Evolutionary conservation across 2,113 vertebrate genomes (phyloP), one percentile per base, ranked within the genome.

Genomic region (Melierax canorus): DNA sequence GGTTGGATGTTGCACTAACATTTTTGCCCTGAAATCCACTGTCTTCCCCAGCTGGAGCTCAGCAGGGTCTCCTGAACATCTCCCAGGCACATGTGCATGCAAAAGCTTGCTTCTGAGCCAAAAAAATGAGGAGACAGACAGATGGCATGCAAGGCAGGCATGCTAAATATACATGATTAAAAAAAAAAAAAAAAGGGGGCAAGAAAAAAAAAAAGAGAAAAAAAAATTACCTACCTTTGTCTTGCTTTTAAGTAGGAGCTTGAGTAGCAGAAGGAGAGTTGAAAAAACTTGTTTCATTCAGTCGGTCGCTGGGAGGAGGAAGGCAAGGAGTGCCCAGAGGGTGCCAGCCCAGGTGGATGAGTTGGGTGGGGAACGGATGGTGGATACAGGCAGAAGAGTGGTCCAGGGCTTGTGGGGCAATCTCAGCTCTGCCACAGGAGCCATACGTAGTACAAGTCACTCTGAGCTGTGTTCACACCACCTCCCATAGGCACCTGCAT

Each of bases 391-490:
- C 15, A 39, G 71, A 38, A 46, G 72, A 32, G 19, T 3, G 29
- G 20, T 11, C 24, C n/a, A 10, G 24, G 46, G 53, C 39, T 53
- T 15, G 34, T 9, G n/a, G 55, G n/a, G 13, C 36, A 7, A 22
- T 15, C n/a, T 39, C 53, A n/a, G 46, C 74, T 86, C 66, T 29
- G 20, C 63, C 39, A 3, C 19, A 20, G 45, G 38, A 39, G 23
- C 55, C 13, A 0, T 17, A 8, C 2, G 13, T 11, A 5, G 32
- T 4, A 7, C 12, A 7, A 7, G n/a, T 6, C 63, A 7, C 55
- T 21, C 20, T 4, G 56, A 19, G 55, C 2, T 26, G n/a, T 5
- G 56, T 48, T 56, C 48, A 32, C 17, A 18, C 24, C 12, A 2
- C 7, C 39, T 48, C 24, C 39, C 15, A 0, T 1, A 18, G 48